These are phyloP conservation scores for Arvicanthis niloticus DNA, from an alignment of 2,113 vertebrate genomes.

Conservation along the genomic window DNA sequence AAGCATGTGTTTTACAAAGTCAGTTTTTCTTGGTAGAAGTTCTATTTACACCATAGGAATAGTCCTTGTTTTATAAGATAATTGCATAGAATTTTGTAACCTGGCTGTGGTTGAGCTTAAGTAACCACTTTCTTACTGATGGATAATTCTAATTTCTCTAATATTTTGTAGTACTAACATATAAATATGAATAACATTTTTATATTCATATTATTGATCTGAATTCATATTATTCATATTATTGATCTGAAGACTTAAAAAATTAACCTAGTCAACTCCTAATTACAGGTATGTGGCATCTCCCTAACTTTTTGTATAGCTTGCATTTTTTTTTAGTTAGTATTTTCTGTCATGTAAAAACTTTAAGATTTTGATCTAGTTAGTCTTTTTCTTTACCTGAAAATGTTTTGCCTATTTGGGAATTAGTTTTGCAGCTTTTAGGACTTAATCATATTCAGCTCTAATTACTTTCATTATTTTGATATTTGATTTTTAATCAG, in stretches of 20 bases:
- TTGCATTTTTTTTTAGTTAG: background rate
- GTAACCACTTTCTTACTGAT: background rate
- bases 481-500: background rate
- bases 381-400: background rate
- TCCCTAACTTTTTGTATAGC: background rate
- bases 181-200: background rate
- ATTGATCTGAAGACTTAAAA: background rate
- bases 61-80: background rate
- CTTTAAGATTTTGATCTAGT: constrained; percentile 20
- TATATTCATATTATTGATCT: background rate
- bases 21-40: background rate
- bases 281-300: background rate
- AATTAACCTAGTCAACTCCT: background rate
- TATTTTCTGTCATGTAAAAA: background rate
- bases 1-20: background rate
- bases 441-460: background rate
- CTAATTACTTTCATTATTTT: constrained; percentile 1
- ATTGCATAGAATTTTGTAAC: background rate
- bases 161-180: background rate
- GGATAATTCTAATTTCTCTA: background rate
- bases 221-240: background rate
- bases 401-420: background rate
- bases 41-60: background rate
- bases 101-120: background rate
- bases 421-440: constrained; percentile 9